Evolutionary conservation across 1,140 invertebrate genomes (phyloP), one percentile per base, ranked within the genome.

Genomic region (Drosophila subpulchrella): DNA sequence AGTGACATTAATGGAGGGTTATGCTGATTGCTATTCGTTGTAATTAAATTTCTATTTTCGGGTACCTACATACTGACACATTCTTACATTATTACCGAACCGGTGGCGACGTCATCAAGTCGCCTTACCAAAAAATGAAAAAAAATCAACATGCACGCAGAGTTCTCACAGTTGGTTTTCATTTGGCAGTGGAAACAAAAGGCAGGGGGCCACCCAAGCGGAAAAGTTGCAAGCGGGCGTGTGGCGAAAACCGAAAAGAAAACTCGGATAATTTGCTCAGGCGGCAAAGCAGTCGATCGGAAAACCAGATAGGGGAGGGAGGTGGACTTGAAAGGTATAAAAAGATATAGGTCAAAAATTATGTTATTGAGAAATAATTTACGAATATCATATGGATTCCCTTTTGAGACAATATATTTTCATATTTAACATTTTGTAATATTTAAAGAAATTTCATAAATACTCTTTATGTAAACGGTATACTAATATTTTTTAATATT

Each of bases 41-140:
- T 78, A 75, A 85, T 86, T 78, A 78, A 85, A 78, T 81, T 81
- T 85, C 77, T 81, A 71, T 74, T 81, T 86, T 78, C 53, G 59
- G 41, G 8, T 39, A n/a, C 27, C 44, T 36, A 38, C 30, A 13
- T 20, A 44, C 27, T 11, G 36, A 17, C 60, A 39, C 66, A 60
- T 50, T 78, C 44, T 42, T 76, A 68, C 68, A 38, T 76, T 76
- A 76, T 76, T 60, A 68, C 55, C 62, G 73, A 38, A 56, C 59
- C 59, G 50, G 17, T 57, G 53, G 41, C 54, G 68, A 46, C 54
- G 53, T 42, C 36, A 55, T 32, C 55, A 50, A 46, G 54, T 58
- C 46, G 24, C 54, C 47, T 27, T n/a, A 6, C 17, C 8, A 13
- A 11, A 39, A 48, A 48, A 6, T 30, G 8, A 36, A 10, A 56